Evolutionary conservation across 2,113 vertebrate species (phyloP).

Genomic region (Aphyosemion australe): DNA sequence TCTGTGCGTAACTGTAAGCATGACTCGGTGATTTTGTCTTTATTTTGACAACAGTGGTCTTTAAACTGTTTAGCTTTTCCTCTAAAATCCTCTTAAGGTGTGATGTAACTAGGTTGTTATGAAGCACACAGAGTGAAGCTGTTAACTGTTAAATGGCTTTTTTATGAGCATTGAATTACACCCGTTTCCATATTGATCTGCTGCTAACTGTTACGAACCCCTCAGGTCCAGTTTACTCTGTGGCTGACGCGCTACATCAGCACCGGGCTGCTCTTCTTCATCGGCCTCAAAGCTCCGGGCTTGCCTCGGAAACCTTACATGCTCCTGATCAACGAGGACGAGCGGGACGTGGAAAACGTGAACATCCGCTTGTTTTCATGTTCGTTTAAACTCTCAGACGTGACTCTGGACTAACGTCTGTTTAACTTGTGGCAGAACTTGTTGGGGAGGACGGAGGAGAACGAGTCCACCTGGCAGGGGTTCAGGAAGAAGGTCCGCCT

Average conservation of each 20-base stretch:
- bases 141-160: not conserved
- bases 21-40: conserved; percentile 18
- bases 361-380: no score
- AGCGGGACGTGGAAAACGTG: conserved; percentile 85
- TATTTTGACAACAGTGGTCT: not conserved
- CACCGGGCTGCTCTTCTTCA: conserved; percentile 84
- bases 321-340: conserved; percentile 89
- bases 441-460: conserved; percentile 52
- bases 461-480: conserved; percentile 87
- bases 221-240: conserved; percentile 66
- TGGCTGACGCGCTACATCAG: conserved; percentile 86
- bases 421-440: conserved; percentile 61
- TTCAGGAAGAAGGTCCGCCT: conserved; percentile 85
- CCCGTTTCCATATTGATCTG: not conserved
- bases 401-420: no score
- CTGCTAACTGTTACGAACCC: conserved; percentile 27
- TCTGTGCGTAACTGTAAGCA: conserved; percentile 6
- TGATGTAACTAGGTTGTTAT: no score
- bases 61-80: no score
- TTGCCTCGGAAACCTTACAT: conserved; percentile 87
- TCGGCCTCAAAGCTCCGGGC: conserved; percentile 91
- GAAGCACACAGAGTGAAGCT: no score
- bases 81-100: no score
- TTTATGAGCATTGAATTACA: not conserved
- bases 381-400: no score